Evolutionary conservation across 2,888 invertebrate species (phyloP), one percentile per base, ranked within the genome.

Genomic region (Acanthosepion lycidas): DNA sequence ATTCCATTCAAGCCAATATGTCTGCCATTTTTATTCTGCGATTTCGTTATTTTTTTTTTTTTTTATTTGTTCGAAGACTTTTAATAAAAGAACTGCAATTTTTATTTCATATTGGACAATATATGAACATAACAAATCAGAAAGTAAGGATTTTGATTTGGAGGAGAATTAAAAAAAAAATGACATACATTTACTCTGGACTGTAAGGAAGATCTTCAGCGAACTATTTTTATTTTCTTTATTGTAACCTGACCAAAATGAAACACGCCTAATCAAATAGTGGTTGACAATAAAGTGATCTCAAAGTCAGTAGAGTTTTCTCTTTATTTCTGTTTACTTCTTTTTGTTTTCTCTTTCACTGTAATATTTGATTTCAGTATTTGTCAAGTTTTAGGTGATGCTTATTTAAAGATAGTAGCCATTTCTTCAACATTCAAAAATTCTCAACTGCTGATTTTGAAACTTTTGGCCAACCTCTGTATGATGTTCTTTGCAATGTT

Each of bases 231-330:
- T n/a, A 78, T n/a, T 78, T n/a, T 78, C 78, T 78, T 78, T 78
- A 78, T 78, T 78, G 78, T 78, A 78, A 78, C 78, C 78, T n/a
- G 78, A 78, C 78, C 78, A 78, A 78, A 78, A 15, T 78, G n/a
- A 33, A 78, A 78, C 6, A n/a, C 33, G 78, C n/a, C 78, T n/a
- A 15, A 78, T 78, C 3, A 33, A 78, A 78, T 78, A n/a, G 33
- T 78, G 78, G 78, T 78, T 78, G 78, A 33, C 78, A 78, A 78
- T 78, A n/a, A 78, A 78, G 78, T 78, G 78, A 78, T 78, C 78
- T 78, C 78, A 78, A 78, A 78, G 78, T n/a, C 59, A 59, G 3
- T 0, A 59, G 59, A 20, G 59, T 59, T 59, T 59, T 59, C 6
- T 59, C 3, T 55, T 53, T 15, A 15, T 15, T 53, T 15, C 15